Percentiles rank a stretch among this genome's conserved stretches.
Conservation (phyloP, 2,113 vertebrate species). For the Anguilla rostrata region DNA sequence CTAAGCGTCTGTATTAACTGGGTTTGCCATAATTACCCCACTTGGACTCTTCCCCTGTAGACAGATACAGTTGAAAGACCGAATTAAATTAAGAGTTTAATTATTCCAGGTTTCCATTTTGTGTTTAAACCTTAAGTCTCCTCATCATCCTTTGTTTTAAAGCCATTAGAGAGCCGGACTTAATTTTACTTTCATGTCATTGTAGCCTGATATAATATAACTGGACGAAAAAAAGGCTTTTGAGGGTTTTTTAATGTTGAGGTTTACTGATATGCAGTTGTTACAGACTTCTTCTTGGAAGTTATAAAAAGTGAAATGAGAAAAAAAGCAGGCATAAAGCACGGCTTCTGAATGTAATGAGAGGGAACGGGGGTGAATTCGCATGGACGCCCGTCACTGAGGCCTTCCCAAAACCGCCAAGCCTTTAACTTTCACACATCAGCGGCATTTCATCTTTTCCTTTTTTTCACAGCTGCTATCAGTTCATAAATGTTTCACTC, state of each 20-base stretch:
- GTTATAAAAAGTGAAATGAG: not conserved
- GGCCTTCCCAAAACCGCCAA: not conserved
- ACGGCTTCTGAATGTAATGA: not conserved
- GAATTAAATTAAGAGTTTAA: conserved; percentile 5
- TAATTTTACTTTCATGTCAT: not conserved
- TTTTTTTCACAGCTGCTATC: no score
- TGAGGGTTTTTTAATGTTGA: not conserved
- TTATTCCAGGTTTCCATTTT: not conserved
- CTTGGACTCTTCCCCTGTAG: conserved; percentile 10
- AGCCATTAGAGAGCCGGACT: not conserved
- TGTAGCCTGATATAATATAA: not conserved
- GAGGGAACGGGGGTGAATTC: not conserved
- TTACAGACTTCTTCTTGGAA: not conserved
- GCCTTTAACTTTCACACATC: not conserved
- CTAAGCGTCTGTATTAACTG: not conserved
- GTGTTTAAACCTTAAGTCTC: not conserved
- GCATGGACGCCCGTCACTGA: not conserved
- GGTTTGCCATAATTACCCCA: conserved; percentile 16
- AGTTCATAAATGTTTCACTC: no score
- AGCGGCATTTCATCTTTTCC: no score
- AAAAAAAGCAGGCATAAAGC: not conserved
- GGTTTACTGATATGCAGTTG: not conserved
- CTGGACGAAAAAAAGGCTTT: not conserved
- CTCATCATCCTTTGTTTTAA: not conserved
- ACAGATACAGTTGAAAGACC: conserved; percentile 5